Evolutionary conservation across 1,140 invertebrate genomes (phyloP).

Genomic region (Drosophila rufa): DNA sequence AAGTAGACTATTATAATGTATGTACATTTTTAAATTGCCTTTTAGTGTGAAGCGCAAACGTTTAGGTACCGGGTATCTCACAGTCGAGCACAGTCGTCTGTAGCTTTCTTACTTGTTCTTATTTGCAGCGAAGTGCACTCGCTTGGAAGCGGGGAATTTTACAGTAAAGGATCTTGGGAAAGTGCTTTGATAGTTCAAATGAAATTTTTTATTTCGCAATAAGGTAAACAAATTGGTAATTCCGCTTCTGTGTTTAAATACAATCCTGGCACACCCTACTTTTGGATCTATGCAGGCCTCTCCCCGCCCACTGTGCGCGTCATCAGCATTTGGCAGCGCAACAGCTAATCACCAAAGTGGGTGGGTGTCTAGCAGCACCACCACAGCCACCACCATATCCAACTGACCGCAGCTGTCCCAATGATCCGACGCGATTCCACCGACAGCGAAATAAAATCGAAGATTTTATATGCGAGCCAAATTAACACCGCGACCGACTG

Average conservation of each 20-base stretch:
- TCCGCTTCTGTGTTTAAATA: background rate
- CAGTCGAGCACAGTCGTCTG: too few species aligned
- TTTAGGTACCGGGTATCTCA: too few species aligned
- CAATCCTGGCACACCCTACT: background rate
- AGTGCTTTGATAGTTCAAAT: background rate
- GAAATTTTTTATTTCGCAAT: too few species aligned
- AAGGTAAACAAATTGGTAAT: too few species aligned
- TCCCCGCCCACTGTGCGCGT: slow-evolving; percentile 33
- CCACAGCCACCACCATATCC: slow-evolving; percentile 24
- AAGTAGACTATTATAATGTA: too few species aligned
- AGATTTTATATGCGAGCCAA: slow-evolving; percentile 68
- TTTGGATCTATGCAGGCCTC: background rate
- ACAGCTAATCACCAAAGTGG: slow-evolving; percentile 62
- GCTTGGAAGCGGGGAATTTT: background rate
- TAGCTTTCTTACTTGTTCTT: too few species aligned
- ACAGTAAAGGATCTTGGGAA: background rate
- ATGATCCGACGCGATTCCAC: slow-evolving; percentile 40
- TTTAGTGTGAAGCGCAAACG: too few species aligned
- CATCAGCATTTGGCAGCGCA: slow-evolving; percentile 40
- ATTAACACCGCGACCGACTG: slow-evolving; percentile 48
- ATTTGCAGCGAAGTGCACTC: background rate
- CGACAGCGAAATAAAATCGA: slow-evolving; percentile 70
- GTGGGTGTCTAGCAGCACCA: slow-evolving; percentile 67
- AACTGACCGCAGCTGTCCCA: slow-evolving; percentile 57
- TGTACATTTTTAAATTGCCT: too few species aligned